Percentiles rank a stretch among this genome's conserved stretches.
Conservation (phyloP, 2,888 invertebrate genomes). For the Cataglyphis cursor region DNA sequence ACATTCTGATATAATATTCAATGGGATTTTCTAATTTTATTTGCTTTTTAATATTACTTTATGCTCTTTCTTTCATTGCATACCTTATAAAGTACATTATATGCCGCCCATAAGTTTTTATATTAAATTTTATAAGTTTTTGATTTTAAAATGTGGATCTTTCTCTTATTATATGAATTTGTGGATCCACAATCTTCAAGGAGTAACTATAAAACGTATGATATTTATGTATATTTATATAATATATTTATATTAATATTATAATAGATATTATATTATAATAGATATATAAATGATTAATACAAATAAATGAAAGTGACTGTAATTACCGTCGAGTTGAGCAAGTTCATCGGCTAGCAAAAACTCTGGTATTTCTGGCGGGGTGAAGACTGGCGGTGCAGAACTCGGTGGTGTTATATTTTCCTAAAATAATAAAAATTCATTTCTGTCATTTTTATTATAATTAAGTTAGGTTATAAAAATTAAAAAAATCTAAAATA, state of each 20-base stretch:
- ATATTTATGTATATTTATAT: not conserved
- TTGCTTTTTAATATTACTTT: too few relatives aligned
- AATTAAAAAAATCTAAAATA: too few relatives aligned
- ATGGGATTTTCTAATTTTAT: too few relatives aligned
- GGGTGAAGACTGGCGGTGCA: constrained; percentile 92
- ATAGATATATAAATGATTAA: not conserved
- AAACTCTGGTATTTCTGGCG: constrained; percentile 90
- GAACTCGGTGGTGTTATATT: constrained; percentile 92
- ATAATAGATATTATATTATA: not conserved
- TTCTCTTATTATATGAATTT: not conserved
- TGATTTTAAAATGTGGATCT: not conserved
- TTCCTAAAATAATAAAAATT: constrained; percentile 85
- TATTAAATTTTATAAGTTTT: not conserved
- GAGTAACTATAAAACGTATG: not conserved
- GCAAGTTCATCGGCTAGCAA: constrained; percentile 85
- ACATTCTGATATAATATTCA: too few relatives aligned
- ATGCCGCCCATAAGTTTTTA: not conserved
- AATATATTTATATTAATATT: not conserved
- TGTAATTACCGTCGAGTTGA: constrained; percentile 78
- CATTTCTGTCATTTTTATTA: not conserved
- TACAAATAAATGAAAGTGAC: not conserved
- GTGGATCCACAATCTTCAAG: not conserved
- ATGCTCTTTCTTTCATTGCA: not conserved
- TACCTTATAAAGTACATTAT: not conserved
- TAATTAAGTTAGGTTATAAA: not conserved